These are phyloP conservation scores for Phataginus tricuspis DNA, from an alignment of 2,797 vertebrate species.

Conservation along the genomic window DNA sequence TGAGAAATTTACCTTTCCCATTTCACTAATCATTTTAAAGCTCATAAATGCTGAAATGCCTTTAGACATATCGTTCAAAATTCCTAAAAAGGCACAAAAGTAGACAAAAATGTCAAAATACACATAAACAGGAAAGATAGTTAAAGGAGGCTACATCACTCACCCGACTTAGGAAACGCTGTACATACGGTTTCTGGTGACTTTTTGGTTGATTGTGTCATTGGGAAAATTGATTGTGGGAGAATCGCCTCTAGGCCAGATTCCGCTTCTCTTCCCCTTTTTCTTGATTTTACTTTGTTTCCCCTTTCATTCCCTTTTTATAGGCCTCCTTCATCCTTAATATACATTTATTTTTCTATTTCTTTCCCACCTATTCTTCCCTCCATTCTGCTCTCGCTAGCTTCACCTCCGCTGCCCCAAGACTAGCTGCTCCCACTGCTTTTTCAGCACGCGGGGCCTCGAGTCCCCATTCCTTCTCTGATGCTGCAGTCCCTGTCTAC, in stretches of 20 bases:
- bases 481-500: background rate
- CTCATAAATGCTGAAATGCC: background rate
- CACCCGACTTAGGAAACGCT: background rate
- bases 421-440: background rate
- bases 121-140: background rate
- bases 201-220: background rate
- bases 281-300: background rate
- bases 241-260: background rate
- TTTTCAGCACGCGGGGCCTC: background rate
- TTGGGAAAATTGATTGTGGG: background rate
- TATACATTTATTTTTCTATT: background rate
- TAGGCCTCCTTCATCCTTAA: background rate
- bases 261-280: background rate
- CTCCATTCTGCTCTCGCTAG: background rate
- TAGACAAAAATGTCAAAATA: background rate
- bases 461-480: background rate
- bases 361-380: background rate
- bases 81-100: background rate
- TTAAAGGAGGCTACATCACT: background rate
- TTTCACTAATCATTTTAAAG: constrained; percentile 17
- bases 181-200: background rate
- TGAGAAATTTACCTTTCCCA: background rate
- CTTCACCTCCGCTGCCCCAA: background rate
- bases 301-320: background rate
- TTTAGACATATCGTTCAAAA: constrained; percentile 11